Conservation (phyloP, 2,888 invertebrate species). For the Cephus spinipes region DNA sequence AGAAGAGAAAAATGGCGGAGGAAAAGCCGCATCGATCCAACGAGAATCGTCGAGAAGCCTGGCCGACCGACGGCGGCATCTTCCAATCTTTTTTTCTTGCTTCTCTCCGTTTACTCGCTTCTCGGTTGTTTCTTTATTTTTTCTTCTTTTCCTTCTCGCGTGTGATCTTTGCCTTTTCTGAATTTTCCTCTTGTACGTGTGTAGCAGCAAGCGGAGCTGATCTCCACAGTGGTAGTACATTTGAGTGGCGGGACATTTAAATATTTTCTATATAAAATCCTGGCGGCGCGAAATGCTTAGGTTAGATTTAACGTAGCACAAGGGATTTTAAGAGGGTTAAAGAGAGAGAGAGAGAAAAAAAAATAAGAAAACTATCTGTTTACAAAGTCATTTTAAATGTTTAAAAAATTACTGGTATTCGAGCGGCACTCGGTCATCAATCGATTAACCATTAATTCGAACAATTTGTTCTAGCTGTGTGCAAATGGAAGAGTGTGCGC, state of each 20-base stretch:
- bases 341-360: background rate
- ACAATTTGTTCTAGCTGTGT: constrained; percentile 24
- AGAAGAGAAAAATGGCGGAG: too few species aligned
- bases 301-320: background rate
- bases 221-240: background rate
- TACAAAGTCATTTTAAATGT: constrained; percentile 35
- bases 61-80: constrained; percentile 12
- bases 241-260: constrained; percentile 17
- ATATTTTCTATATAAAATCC: constrained; percentile 9
- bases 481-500: constrained; percentile 13
- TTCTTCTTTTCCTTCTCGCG: constrained; percentile 1
- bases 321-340: too few species aligned
- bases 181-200: background rate
- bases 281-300: background rate
- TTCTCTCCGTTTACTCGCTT: constrained; percentile 9
- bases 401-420: constrained; percentile 25
- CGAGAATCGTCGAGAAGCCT: constrained; percentile 5
- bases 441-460: constrained; percentile 32
- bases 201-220: too few species aligned
- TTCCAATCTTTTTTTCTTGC: constrained; percentile 28
- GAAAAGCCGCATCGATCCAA: too few species aligned
- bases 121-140: constrained; percentile 13
- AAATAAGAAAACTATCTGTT: constrained; percentile 17
- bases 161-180: background rate
- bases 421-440: too few species aligned